Base-by-base conservation (phyloP, 1,140 invertebrate genomes). In the Zaprionus taronus region DNA sequence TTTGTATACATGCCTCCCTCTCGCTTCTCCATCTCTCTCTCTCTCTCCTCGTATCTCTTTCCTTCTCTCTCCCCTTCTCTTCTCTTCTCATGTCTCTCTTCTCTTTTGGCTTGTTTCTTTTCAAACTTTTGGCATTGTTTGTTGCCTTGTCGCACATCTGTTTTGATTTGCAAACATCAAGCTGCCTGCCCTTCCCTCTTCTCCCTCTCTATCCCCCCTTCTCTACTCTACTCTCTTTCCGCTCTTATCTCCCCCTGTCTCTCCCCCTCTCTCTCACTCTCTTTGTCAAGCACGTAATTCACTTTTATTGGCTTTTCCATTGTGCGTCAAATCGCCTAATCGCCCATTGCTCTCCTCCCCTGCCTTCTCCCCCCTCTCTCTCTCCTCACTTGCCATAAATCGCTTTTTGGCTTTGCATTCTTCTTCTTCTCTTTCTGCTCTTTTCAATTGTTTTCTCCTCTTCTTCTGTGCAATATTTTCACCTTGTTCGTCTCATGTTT, bases 281-380 rank as follows among this genome's bases (percentile, higher is more conserved):
- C 38, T 41, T 41, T 41, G 38, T n/a, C 36, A 34, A 31, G 44
- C 74, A 77, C 69, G 68, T 87, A 80, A 83, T 77, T 77, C 70
- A 70, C 77, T 72, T 87, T 89, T 89, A 87, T 87, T 80, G 83
- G 81, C 80, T 81, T 80, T 80, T 83, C 80, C 81, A 80, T 89
- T 77, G 78, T 89, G 79, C 81, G 68, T 80, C 79, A 87, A 89
- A 84, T 89, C 83, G 78, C 69, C 85, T 76, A 89, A 83, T 80
- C 84, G 68, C 57, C 78, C 20, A 51, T 51, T 65, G 69, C 65
- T 31, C 17, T 7, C 28, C 36, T n/a, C 44, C 11, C n/a, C 31
- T 24, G 24, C 14, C 31, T 31, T 0, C 28, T 7, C 6, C 1
- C 28, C 28, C 28, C 28, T 47, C 22, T 6, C 41, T 26, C 9